Conservation (phyloP, 2,797 vertebrate species). For the Betta splendens region DNA sequence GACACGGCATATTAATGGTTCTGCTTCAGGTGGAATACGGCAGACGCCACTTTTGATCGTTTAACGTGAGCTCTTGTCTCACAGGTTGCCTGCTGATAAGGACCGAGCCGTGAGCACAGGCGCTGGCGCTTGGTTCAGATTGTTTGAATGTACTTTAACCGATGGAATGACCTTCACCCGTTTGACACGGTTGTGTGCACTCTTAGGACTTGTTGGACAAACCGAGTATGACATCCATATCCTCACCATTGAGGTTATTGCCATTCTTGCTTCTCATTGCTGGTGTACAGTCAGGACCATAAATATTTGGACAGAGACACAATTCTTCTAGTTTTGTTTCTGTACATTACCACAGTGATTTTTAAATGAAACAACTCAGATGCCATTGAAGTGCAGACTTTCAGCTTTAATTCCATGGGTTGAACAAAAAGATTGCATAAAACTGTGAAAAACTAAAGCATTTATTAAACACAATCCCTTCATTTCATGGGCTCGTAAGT, state of each 20-base stretch:
- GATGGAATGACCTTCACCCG: constrained; percentile 65
- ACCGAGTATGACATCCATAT: constrained; percentile 24
- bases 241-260: constrained; percentile 1
- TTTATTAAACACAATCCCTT: no score
- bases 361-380: no score
- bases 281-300: no score
- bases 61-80: constrained; percentile 27
- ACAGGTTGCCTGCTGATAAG: constrained; percentile 39
- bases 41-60: constrained; percentile 31
- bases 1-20: constrained; percentile 66
- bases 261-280: neutral
- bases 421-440: no score
- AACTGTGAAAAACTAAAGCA: no score
- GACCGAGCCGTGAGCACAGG: constrained; percentile 40
- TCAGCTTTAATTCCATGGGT: no score
- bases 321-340: no score
- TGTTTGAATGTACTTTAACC: constrained; percentile 66
- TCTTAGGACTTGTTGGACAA: constrained; percentile 38
- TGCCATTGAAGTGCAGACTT: no score
- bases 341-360: no score
- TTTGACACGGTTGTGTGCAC: constrained; percentile 38
- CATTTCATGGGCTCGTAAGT: no score
- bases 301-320: no score
- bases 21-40: constrained; percentile 34
- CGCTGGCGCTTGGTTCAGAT: constrained; percentile 44